These are phyloP conservation scores for Baronia brevicornis DNA, from an alignment of 2,888 invertebrate genomes.

Conservation along the genomic window DNA sequence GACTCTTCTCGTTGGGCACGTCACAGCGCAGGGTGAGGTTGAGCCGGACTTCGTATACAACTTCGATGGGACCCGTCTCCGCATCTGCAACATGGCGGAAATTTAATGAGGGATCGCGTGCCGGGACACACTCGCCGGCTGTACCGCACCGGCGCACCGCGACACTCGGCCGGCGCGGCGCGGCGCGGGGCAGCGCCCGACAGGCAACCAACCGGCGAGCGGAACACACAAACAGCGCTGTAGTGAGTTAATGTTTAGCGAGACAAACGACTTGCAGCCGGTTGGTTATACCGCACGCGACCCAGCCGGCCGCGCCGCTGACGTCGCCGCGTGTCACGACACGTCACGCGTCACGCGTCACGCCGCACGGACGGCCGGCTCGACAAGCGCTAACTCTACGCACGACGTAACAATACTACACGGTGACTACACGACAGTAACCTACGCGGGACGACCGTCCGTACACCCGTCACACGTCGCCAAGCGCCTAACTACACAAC, in stretches of 20 bases:
- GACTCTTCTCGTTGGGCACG: constrained; percentile 22
- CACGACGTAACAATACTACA: constrained; percentile 4
- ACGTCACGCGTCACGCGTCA: no score
- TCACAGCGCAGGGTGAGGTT: constrained; percentile 41
- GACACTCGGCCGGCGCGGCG: constrained; percentile 12
- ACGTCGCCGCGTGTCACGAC: constrained; percentile 13
- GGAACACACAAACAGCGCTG: no score
- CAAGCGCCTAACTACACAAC: constrained; percentile 8
- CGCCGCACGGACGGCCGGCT: constrained; percentile 1
- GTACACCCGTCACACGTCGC: no score
- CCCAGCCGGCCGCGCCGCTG: constrained; percentile 13
- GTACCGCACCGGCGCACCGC: no score
- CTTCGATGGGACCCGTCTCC: constrained; percentile 9
- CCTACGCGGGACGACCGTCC: neutral
- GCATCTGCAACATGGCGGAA: constrained; percentile 3
- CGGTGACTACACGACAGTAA: no score
- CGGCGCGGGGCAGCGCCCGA: no score
- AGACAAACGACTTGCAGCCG: constrained; percentile 11
- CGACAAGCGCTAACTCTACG: constrained; percentile 10
- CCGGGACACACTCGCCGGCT: neutral
- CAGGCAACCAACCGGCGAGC: no score
- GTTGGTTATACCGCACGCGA: constrained; percentile 12
- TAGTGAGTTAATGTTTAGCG: constrained; percentile 8
- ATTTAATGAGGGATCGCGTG: no score
- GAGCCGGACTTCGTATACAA: constrained; percentile 36